Conservation (phyloP, 2,797 vertebrate species). For the Chelon auratus region DNA sequence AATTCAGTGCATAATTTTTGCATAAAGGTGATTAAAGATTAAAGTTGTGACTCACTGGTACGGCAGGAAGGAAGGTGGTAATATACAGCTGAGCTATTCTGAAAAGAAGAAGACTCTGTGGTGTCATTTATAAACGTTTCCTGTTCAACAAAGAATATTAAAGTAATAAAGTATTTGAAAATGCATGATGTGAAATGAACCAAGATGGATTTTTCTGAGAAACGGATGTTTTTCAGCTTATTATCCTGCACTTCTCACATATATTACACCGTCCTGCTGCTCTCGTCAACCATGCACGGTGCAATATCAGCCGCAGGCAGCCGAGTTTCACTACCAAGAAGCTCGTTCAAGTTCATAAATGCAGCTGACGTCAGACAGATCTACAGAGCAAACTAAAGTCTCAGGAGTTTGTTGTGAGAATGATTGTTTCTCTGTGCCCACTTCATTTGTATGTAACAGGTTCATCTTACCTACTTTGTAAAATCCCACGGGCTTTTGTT, state of each 20-base stretch:
- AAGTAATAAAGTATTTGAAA: neutral
- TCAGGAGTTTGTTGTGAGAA: neutral
- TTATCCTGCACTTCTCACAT: neutral
- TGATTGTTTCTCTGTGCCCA: neutral
- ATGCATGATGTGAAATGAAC: neutral
- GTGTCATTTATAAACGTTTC: no score
- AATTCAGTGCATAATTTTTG: neutral
- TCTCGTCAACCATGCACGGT: neutral
- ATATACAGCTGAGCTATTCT: slow-evolving; percentile 95
- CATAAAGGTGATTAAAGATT: neutral
- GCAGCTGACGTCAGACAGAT: neutral
- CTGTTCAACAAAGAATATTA: no score
- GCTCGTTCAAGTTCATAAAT: no score
- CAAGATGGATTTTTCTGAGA: no score
- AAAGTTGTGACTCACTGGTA: slow-evolving; percentile 70
- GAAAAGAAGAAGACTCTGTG: slow-evolving; percentile 44
- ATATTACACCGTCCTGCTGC: neutral
- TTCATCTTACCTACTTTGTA: no score
- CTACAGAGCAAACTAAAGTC: neutral
- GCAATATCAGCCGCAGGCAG: neutral
- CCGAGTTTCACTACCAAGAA: neutral
- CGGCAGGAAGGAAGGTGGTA: slow-evolving; percentile 89
- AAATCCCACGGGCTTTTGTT: neutral
- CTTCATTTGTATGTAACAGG: no score
- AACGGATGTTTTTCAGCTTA: neutral